These are phyloP conservation scores for Andricus quercusramuli DNA, from an alignment of 2,888 invertebrate species.

Conservation along the genomic window DNA sequence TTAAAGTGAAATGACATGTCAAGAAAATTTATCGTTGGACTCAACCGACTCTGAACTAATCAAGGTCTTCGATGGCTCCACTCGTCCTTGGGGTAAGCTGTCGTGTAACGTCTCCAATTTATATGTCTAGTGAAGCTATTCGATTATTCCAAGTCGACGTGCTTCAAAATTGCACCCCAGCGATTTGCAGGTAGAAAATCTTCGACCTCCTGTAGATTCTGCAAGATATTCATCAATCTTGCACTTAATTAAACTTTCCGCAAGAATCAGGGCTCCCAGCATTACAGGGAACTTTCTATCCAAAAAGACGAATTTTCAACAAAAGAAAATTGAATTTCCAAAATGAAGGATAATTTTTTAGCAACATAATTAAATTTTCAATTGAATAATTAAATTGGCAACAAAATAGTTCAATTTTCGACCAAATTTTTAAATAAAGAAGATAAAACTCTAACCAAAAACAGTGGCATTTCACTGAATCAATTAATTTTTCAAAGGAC, in stretches of 20 bases:
- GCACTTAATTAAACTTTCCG: conserved; percentile 38
- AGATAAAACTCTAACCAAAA: too few relatives aligned
- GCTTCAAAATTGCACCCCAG: conserved; percentile 36
- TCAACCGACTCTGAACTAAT: background rate
- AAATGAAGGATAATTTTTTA: too few relatives aligned
- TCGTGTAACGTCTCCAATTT: conserved; percentile 26
- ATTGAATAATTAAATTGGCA: too few relatives aligned
- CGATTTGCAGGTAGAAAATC: conserved; percentile 29
- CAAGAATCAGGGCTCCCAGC: conserved; percentile 9
- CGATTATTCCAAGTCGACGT: conserved; percentile 33
- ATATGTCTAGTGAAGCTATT: conserved; percentile 24
- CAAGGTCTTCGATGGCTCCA: background rate
- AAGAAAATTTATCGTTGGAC: background rate
- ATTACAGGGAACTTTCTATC: too few relatives aligned
- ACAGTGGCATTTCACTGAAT: too few relatives aligned
- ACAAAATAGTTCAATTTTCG: too few relatives aligned
- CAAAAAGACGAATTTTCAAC: too few relatives aligned
- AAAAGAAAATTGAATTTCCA: too few relatives aligned
- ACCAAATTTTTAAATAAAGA: too few relatives aligned
- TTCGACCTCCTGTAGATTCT: conserved; percentile 6
- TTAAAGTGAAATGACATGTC: background rate
- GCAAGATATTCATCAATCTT: conserved; percentile 29
- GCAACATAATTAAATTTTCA: too few relatives aligned
- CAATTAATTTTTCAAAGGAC: too few relatives aligned
- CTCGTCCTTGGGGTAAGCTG: conserved; percentile 4